These are phyloP conservation scores for cattle (Bos taurus) DNA, from an alignment of 2,113 vertebrate genomes.

Conservation along the genomic window DNA sequence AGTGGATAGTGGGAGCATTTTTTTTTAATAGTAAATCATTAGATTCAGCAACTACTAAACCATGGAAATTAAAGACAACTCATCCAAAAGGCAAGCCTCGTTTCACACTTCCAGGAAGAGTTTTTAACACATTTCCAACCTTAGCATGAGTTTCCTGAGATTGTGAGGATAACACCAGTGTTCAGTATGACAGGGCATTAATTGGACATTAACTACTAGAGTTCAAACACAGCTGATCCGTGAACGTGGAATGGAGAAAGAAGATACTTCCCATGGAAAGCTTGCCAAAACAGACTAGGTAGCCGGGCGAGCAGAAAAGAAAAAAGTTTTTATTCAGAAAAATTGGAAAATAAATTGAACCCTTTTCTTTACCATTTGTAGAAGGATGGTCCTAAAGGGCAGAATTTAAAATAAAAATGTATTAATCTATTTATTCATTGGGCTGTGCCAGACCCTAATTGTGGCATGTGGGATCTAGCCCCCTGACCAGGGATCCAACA, in stretches of 20 bases:
- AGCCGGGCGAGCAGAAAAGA: background rate
- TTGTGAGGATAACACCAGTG: background rate
- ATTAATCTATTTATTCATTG: background rate
- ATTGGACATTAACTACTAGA: background rate
- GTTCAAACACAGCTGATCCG: background rate
- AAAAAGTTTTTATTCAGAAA: background rate
- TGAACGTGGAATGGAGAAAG: background rate
- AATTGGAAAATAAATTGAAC: background rate
- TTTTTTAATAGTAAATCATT: background rate
- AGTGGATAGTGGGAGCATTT: background rate
- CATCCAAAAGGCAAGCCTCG: background rate
- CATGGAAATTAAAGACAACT: background rate
- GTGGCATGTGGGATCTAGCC: background rate
- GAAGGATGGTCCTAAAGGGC: background rate
- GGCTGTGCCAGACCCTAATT: background rate
- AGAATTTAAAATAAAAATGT: background rate
- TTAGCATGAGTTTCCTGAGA: background rate
- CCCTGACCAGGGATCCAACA: background rate
- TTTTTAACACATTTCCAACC: background rate
- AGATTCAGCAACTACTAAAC: background rate
- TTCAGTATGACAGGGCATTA: background rate
- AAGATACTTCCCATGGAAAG: background rate
- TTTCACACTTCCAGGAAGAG: background rate
- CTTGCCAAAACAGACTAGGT: background rate
- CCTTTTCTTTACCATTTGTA: background rate